Evolutionary conservation across 2,888 invertebrate species (phyloP).

Genomic region (Tiliacea citrago): DNA sequence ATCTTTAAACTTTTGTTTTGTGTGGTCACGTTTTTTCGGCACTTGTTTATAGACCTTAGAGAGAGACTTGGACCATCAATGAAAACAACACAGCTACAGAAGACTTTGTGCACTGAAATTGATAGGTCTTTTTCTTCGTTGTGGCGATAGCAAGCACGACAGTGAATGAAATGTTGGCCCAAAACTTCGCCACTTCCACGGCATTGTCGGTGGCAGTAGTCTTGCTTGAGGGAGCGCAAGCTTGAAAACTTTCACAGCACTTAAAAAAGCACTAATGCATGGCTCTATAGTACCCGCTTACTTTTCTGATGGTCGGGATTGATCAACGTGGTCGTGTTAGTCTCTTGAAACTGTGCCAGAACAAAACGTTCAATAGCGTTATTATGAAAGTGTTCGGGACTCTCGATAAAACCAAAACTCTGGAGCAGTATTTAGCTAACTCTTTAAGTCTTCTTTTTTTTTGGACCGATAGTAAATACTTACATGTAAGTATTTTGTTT

Average conservation of each 20-base stretch:
- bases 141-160: too few relatives aligned
- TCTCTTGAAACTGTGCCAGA: not conserved
- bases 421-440: not conserved
- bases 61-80: not conserved
- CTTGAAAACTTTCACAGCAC: not conserved
- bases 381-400: not conserved
- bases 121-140: not conserved
- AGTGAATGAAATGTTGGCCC: not conserved
- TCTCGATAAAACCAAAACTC: not conserved
- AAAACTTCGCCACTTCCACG: not conserved
- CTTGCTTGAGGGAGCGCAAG: not conserved
- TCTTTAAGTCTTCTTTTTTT: not conserved
- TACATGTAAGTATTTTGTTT: not conserved
- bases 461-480: not conserved
- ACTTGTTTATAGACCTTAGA: not conserved
- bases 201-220: not conserved
- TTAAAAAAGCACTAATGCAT: not conserved
- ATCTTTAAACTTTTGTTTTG: conserved; percentile 9
- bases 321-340: not conserved
- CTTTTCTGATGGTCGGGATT: not conserved
- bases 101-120: not conserved
- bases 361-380: not conserved
- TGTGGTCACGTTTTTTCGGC: not conserved
- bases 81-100: not conserved
- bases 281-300: not conserved